These are phyloP conservation scores for Metopia argyrocephala DNA, from an alignment of 2,888 invertebrate genomes.

Conservation along the genomic window DNA sequence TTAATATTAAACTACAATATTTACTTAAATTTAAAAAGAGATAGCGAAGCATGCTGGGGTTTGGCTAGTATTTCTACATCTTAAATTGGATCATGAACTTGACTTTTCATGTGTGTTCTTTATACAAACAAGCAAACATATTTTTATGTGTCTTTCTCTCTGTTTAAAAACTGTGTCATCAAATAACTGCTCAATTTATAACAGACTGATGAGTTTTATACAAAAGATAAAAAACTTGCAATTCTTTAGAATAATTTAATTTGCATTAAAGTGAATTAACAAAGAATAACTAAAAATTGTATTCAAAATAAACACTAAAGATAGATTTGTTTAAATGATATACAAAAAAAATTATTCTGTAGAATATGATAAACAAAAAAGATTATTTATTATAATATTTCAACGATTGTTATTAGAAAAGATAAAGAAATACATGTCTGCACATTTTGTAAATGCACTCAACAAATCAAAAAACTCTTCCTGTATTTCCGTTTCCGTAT, in stretches of 20 bases:
- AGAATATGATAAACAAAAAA: conserved; percentile 6
- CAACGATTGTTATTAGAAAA: background rate
- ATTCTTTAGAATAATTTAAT: background rate
- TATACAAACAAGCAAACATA: background rate
- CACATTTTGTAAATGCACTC: background rate
- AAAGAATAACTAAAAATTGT: background rate
- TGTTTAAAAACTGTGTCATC: background rate
- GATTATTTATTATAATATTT: conserved; percentile 3
- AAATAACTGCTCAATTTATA: background rate
- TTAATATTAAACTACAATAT: too few species aligned
- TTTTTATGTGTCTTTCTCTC: background rate
- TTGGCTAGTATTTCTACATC: too few species aligned
- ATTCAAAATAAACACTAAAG: background rate
- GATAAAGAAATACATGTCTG: conserved; percentile 11
- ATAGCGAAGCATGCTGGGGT: too few species aligned
- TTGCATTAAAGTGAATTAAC: conserved; percentile 5
- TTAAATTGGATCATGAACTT: background rate
- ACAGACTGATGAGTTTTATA: too few species aligned
- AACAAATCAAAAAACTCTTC: conserved; percentile 35
- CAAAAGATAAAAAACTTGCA: background rate
- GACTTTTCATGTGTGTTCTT: background rate
- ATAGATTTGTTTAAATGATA: background rate
- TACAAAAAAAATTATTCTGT: background rate
- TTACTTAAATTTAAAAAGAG: too few species aligned
- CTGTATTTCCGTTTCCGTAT: conserved; percentile 60